phyloP scores from a whole-genome alignment of 2,113 vertebrate species.

The Okapia johnstoni region DNA sequence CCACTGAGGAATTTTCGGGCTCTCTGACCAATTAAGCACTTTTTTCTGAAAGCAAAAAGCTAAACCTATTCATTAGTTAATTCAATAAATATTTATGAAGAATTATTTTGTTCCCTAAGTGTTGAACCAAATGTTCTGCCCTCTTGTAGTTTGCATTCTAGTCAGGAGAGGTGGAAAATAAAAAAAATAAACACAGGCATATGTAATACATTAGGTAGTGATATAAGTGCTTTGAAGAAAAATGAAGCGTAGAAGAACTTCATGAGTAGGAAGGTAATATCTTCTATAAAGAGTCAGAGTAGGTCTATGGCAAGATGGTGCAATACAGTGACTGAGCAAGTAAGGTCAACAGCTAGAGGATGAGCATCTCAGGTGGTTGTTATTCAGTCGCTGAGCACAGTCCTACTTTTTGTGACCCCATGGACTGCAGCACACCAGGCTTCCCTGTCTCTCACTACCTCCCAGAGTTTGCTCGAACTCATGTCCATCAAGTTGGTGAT shows the following conservation, averaged over 20 bases:
- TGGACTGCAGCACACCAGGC: not conserved
- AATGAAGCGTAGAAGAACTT: not conserved
- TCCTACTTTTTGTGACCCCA: not conserved
- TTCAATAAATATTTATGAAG: not conserved
- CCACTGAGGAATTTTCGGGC: not conserved
- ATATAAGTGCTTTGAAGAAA: not conserved
- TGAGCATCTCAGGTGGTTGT: not conserved
- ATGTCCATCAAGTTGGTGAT: not conserved
- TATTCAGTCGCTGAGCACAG: not conserved
- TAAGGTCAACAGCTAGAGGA: not conserved
- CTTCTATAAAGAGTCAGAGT: not conserved
- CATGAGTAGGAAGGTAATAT: not conserved
- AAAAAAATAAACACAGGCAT: not conserved
- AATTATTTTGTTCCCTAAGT: not conserved
- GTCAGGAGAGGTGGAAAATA: not conserved
- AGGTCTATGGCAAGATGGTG: not conserved
- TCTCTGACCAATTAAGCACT: not conserved
- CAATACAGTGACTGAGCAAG: not conserved
- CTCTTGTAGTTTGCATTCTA: not conserved
- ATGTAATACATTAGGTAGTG: too few relatives aligned
- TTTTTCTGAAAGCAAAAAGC: not conserved
- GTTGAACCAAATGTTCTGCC: not conserved
- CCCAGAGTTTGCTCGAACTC: not conserved
- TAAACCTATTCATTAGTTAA: not conserved
- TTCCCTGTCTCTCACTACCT: not conserved